Evolutionary conservation across 2,797 vertebrate species (phyloP).

Genomic region (Agapornis canus): DNA sequence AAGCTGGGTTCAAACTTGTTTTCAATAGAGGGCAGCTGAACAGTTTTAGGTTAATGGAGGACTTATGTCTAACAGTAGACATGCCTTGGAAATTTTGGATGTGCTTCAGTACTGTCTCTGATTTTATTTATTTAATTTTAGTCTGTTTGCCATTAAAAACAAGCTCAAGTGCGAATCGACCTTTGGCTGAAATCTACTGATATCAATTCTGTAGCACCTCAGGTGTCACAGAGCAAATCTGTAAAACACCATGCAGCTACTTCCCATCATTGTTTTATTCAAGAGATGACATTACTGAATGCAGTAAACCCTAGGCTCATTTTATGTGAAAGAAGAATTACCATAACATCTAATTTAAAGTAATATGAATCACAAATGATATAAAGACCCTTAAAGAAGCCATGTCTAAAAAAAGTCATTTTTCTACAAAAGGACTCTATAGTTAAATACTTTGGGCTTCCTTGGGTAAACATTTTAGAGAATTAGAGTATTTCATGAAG

Average conservation of each 20-base stretch:
- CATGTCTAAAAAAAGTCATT: accelerated
- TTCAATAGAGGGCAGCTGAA: background rate
- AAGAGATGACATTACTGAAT: background rate
- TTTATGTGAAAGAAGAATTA: background rate
- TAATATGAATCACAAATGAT: background rate
- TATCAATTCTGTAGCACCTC: background rate
- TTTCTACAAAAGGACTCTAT: background rate
- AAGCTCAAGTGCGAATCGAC: background rate
- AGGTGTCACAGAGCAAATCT: background rate
- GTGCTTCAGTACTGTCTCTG: background rate
- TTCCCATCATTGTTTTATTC: background rate
- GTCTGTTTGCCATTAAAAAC: background rate
- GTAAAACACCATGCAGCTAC: background rate
- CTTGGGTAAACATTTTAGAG: background rate
- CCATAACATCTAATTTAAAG: background rate
- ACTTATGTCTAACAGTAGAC: background rate
- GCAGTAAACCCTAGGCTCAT: background rate
- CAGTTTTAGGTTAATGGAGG: background rate
- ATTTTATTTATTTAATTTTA: background rate
- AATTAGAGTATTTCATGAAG: background rate
- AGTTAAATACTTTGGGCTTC: background rate
- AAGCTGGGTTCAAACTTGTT: conserved; percentile 29
- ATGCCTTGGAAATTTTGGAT: background rate
- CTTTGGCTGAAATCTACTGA: background rate
- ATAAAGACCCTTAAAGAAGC: background rate